Evolutionary conservation across 2,888 invertebrate species (phyloP), one percentile per base, ranked within the genome.

Genomic region (Theretra japonica): DNA sequence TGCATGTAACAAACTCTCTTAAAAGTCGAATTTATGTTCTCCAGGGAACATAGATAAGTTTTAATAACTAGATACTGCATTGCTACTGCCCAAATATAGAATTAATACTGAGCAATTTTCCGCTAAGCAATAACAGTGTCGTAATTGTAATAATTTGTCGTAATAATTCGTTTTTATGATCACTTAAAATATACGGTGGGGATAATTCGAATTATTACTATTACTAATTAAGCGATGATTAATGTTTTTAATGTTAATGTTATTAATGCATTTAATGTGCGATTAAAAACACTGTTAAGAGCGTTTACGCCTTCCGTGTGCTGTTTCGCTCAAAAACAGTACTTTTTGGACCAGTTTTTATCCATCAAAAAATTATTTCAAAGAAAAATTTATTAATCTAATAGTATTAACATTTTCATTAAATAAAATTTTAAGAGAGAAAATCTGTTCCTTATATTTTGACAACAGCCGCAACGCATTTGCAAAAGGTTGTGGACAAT

Each of bases 21-120:
- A 59, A 59, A 25, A 60, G 60, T 30, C 28, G 2, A 60, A 60
- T 60, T 60, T 60, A 60, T 60, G 30, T 28, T 5, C 60, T n/a
- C 19, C 60, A 17, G 60, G 25, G n/a, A 60, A 28, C 28, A 60
- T n/a, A 30, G 30, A 30, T 30, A 19, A 60, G 30, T 60, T 30
- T 59, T 59, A 59, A 59, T 59, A 59, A 25, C 60, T 17, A 5
- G 30, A 19, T 60, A 4, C 60, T 33, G n/a, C 30, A 30, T 33
- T 19, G 60, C 17, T 19, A 30, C n/a, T 30, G 60, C 15, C 30
- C 28, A n/a, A 60, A 60, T 33, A 60, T 60, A 1, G n/a, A 33
- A 60, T 60, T 33, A 60, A 30, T 8, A 60, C n/a, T 30, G 59
- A 30, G n/a, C 60, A 33, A 30, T 60, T 33, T 33, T 30, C 28